A percentile compares a stretch with the other conserved stretches of the same genome.
Conservation (phyloP, 2,888 invertebrate species). For the Drosophila ezoana region DNA sequence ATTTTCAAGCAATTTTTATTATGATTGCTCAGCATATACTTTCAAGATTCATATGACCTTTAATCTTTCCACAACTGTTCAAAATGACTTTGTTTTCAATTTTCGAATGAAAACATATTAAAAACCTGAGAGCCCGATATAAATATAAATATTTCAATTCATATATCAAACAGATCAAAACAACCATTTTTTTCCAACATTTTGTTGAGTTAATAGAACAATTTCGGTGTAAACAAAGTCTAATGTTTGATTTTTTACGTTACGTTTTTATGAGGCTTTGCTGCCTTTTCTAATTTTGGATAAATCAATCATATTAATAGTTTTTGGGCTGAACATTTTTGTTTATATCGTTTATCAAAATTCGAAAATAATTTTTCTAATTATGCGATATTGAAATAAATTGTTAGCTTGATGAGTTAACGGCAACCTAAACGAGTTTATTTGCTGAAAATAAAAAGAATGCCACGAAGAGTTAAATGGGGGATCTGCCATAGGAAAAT, state of each 20-base stretch:
- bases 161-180: constrained; percentile 28
- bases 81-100: no score
- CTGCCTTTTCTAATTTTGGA: constrained; percentile 2
- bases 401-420: background rate
- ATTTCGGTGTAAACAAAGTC: constrained; percentile 39
- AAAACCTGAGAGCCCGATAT: background rate
- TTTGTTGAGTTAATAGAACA: constrained; percentile 26
- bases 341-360: constrained; percentile 44
- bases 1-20: no score
- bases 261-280: constrained; percentile 5
- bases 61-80: no score
- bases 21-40: no score
- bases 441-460: background rate
- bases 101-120: no score
- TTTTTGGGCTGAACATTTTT: constrained; percentile 9
- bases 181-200: constrained; percentile 12
- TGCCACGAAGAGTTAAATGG: no score
- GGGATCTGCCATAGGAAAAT: no score
- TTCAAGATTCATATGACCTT: no score
- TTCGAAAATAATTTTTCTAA: background rate
- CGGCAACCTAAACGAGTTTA: background rate
- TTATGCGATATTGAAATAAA: constrained; percentile 1
- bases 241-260: constrained; percentile 21
- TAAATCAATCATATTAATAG: constrained; percentile 19
- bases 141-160: constrained; percentile 46